Evolutionary conservation across 37 sponge, comb jelly and placozoan species (phyloP), one percentile per base, ranked within the genome.

Genomic region (Mnemiopsis leidyi): DNA sequence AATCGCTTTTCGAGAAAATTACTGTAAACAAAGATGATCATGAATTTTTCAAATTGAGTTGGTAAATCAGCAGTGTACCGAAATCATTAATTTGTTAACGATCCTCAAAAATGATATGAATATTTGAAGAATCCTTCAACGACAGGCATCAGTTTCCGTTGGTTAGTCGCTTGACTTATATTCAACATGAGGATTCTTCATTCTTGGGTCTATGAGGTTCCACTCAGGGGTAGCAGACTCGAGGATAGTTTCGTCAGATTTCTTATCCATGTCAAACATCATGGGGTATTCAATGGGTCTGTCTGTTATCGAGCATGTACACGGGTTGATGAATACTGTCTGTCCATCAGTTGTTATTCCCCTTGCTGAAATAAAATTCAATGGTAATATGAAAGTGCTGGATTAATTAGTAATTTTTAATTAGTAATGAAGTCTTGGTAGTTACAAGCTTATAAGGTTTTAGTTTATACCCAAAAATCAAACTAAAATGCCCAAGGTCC

Each of bases 271-370:
- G 76, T 95, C 95, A 83, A 95, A 92, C 32, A 95, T 76, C 38
- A 95, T 94, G 5, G 95, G 95, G 23, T 36, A 3, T 26, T 94
- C 76, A 1, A 20, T 9, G 0, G 95, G 93, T 7, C 13, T 23
- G 68, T 92, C 92, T 7, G 23, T 38, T 23, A 39, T 9, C 23
- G 38, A 35, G 92, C 95, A 95, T 24, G 61, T 95, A 25, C 93
- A 94, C 30, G 95, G 93, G 37, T 95, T 95, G 34, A 95, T 94
- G 38, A 34, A 95, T 1, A 31, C 32, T 33, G 93, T 95, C 26
- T 38, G 32, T 18, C 93, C 95, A 92, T 95, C 93, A 20, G 95
- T 95, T 13, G 95, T 95, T 35, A 93, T 32, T 7, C 95, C 95
- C 29, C 88, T 90, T 0, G 16, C 93, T 93, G 68, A 48, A 48